A percentile compares a stretch with the other conserved stretches of the same genome.
Evolutionary conservation across 2,113 vertebrate species (phyloP).

Genomic region (Progne subis): DNA sequence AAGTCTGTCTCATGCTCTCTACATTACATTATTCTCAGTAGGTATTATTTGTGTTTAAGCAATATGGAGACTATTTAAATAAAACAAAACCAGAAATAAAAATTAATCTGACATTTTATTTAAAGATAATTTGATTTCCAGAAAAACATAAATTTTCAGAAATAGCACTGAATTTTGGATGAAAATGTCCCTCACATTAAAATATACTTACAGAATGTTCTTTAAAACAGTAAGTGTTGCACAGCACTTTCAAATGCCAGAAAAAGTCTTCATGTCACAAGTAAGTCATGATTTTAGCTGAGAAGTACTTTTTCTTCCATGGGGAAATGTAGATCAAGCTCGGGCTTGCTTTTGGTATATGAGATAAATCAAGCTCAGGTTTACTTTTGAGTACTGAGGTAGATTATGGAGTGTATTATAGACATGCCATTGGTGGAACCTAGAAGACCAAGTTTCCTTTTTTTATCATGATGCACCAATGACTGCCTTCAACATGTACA

Average conservation of each 20-base stretch:
- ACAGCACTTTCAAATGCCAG: neutral
- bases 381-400: neutral
- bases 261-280: neutral
- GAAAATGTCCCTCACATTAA: neutral
- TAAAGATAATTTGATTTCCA: neutral
- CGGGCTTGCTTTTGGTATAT: neutral
- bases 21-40: neutral
- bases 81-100: neutral
- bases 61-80: neutral
- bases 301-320: neutral
- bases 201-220: neutral
- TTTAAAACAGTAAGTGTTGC: neutral
- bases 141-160: neutral
- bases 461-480: neutral
- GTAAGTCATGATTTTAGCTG: neutral
- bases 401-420: neutral
- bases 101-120: neutral
- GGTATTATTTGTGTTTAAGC: neutral
- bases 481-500: neutral
- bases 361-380: neutral
- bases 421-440: neutral
- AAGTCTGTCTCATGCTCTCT: neutral
- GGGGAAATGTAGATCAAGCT: neutral
- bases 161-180: neutral
- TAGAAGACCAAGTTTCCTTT: neutral